A percentile compares a stretch with the other conserved stretches of the same genome.
These are phyloP conservation scores for Panurus biarmicus DNA, from an alignment of 2,113 vertebrate genomes.

Conservation along the genomic window DNA sequence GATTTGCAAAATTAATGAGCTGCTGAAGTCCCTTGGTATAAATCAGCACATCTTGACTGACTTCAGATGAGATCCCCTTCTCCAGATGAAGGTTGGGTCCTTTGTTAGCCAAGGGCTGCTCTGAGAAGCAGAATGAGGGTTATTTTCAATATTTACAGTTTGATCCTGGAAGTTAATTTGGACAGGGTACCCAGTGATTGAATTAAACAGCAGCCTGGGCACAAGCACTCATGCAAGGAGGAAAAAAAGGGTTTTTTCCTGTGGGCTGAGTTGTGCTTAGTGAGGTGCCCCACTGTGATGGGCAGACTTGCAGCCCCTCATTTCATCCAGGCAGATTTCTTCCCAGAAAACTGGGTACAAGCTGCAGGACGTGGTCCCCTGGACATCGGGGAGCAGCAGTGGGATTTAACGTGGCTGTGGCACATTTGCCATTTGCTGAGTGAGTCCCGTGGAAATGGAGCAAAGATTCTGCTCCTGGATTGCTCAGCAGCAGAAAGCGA, in stretches of 20 bases:
- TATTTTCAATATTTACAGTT: slow-evolving; percentile 40
- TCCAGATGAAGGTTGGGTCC: background rate
- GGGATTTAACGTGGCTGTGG: background rate
- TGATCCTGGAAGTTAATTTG: slow-evolving; percentile 7
- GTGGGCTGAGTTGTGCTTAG: background rate
- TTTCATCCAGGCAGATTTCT: background rate
- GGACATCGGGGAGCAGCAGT: background rate
- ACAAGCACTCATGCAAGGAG: background rate
- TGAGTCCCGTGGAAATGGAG: background rate
- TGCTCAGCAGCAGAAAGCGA: background rate
- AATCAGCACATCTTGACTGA: slow-evolving; percentile 13
- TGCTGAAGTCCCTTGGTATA: slow-evolving; percentile 12
- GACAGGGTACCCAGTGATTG: background rate
- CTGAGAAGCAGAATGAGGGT: background rate
- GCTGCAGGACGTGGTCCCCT: background rate
- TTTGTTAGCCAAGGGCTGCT: background rate
- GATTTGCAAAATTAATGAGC: slow-evolving; percentile 61
- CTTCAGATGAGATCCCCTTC: background rate
- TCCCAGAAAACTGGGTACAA: background rate
- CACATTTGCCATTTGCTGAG: background rate
- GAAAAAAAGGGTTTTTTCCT: background rate
- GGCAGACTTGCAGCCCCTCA: background rate
- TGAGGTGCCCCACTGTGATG: background rate
- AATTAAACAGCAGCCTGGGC: background rate
- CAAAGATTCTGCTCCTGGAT: background rate